Evolutionary conservation across 2,888 invertebrate species (phyloP), one percentile per base, ranked within the genome.

Genomic region (Epiblema foenella): DNA sequence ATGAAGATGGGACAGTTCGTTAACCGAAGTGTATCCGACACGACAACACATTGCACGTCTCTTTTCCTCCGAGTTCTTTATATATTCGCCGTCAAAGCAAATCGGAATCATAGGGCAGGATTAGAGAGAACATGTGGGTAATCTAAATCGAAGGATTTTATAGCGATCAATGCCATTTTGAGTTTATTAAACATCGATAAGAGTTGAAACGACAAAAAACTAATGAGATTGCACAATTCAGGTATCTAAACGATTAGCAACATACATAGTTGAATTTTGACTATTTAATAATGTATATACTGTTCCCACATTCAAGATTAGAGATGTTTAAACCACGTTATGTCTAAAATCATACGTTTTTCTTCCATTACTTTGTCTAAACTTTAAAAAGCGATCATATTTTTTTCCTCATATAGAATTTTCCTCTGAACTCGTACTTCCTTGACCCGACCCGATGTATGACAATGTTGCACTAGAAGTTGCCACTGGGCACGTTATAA

Each of bases 131-230:
- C 54, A 56, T 56, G 15, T 1, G n/a, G 56, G 10, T 56, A 56
- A 56, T 29, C 56, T 20, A n/a, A 29, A n/a, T 54, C 42, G 29
- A 17, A 49, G n/a, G 49, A 39, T 29, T 29, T 56, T 54, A 66
- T 24, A 51, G 56, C 24, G 51, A 57, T 62, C 39, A 67, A 54
- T 65, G 65, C 58, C 72, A 70, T 69, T 65, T 71, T 68, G 33
- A 76, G 75, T 77, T 76, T 78, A 74, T 72, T 74, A 77, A 79
- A 77, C 77, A 76, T 56, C 70, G 79, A 79, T 79, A 78, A 79
- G 76, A 64, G 70, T 29, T 39, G 4, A 11, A 37, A 60, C 33
- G 39, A 52, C 56, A 69, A 62, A 46, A 46, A 65, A 57, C 49
- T 65, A 42, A 42, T 60, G 18, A 15, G 54, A 52, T 18, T 37